These are phyloP conservation scores for Tyrannus savana DNA, from an alignment of 2,113 vertebrate species.

Conservation along the genomic window DNA sequence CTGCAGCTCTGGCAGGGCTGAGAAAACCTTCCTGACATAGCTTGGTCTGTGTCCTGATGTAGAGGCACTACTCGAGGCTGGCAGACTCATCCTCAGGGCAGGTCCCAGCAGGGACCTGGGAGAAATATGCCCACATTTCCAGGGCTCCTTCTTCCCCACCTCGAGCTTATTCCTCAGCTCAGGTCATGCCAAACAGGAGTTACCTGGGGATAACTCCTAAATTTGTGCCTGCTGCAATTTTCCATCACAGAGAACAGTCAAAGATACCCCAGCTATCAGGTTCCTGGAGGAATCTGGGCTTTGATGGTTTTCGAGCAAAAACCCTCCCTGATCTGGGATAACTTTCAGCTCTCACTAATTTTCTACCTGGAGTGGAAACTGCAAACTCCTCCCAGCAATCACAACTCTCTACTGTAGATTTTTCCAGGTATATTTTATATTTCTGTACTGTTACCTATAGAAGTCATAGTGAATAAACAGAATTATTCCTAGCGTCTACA, in stretches of 20 bases:
- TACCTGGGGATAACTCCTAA: not conserved
- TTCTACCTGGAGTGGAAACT: not conserved
- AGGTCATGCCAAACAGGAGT: not conserved
- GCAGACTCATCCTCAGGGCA: not conserved
- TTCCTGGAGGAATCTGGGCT: not conserved
- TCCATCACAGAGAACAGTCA: accelerated
- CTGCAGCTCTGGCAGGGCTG: not conserved
- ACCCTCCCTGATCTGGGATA: accelerated
- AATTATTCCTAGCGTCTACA: accelerated
- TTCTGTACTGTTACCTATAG: not conserved
- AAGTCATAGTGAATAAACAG: accelerated
- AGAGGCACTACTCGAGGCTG: not conserved
- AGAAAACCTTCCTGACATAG: not conserved
- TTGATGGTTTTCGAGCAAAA: not conserved
- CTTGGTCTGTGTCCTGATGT: accelerated
- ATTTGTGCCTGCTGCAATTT: not conserved
- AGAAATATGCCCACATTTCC: accelerated
- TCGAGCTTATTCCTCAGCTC: accelerated
- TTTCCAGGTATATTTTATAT: not conserved
- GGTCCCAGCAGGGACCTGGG: not conserved
- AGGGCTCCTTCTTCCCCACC: accelerated
- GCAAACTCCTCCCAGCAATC: not conserved
- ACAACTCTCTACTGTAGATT: not conserved
- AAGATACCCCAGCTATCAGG: not conserved
- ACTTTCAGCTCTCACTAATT: not conserved